Evolutionary conservation across 2,888 invertebrate genomes (phyloP).

Genomic region (Lathronympha strigana): DNA sequence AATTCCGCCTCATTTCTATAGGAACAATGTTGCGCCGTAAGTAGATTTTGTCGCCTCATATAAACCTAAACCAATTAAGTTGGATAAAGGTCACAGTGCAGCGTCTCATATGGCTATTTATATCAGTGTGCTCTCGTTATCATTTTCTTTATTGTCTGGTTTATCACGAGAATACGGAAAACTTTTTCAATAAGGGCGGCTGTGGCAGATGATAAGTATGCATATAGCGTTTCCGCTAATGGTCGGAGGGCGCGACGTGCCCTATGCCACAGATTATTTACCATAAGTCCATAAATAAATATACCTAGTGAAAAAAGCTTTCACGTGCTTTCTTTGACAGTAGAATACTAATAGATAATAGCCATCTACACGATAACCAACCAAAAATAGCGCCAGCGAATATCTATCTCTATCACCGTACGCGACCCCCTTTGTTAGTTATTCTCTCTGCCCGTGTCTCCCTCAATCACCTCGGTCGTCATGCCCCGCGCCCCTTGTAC

Average conservation of each 20-base stretch:
- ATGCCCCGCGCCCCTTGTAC: too few species aligned
- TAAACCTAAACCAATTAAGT: constrained; percentile 8
- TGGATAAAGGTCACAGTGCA: constrained; percentile 31
- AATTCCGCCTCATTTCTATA: background rate
- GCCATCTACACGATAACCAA: too few species aligned
- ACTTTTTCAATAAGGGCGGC: constrained; percentile 55
- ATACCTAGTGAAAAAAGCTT: background rate
- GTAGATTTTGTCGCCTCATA: background rate
- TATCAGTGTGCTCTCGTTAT: constrained; percentile 37
- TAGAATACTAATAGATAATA: too few species aligned
- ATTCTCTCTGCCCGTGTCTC: too few species aligned
- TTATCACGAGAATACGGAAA: constrained; percentile 52
- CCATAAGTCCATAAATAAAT: background rate
- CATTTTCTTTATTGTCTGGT: constrained; percentile 42
- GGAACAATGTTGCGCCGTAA: background rate
- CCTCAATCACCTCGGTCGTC: too few species aligned
- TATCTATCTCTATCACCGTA: background rate
- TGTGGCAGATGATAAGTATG: constrained; percentile 58
- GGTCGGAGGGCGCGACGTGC: constrained; percentile 49
- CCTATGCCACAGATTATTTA: constrained; percentile 29
- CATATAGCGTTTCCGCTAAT: constrained; percentile 56
- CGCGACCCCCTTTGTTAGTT: background rate
- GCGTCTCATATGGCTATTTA: constrained; percentile 37
- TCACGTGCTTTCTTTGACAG: background rate
- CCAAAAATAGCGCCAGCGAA: background rate